Conservation (phyloP, 1,140 invertebrate genomes). For the Holotrichia oblita region DNA sequence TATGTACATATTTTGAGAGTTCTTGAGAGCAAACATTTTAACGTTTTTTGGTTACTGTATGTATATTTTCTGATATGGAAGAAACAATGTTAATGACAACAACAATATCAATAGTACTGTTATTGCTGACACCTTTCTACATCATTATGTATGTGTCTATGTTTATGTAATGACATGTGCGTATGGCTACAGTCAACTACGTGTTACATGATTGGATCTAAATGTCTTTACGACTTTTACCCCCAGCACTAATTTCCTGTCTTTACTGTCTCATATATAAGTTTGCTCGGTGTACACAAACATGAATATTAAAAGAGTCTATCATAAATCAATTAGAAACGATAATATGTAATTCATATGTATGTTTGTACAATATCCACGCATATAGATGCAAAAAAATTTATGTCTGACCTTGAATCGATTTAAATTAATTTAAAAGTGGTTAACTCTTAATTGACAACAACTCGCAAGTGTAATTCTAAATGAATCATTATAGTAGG, state of each 20-base stretch:
- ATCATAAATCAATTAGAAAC: conserved; percentile 13
- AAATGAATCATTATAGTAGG: background rate
- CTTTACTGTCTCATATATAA: no score
- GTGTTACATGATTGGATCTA: no score
- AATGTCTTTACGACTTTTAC: no score
- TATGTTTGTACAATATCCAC: background rate
- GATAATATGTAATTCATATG: background rate
- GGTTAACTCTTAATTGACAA: conserved; percentile 18
- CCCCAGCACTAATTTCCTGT: no score
- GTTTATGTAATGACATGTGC: background rate
- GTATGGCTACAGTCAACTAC: no score
- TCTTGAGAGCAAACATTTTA: no score
- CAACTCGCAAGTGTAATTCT: background rate
- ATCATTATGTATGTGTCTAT: background rate
- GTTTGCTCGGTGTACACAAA: background rate
- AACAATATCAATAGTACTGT: background rate
- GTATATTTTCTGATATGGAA: no score
- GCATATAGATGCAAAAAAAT: background rate
- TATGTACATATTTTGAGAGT: no score
- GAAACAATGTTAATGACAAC: background rate
- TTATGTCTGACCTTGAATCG: background rate
- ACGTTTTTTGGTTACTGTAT: no score
- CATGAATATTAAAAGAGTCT: conserved; percentile 2
- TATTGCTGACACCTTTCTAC: background rate
- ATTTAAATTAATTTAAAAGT: conserved; percentile 14